Evolutionary conservation across 2,888 invertebrate species (phyloP).

Genomic region (Metellina segmentata): DNA sequence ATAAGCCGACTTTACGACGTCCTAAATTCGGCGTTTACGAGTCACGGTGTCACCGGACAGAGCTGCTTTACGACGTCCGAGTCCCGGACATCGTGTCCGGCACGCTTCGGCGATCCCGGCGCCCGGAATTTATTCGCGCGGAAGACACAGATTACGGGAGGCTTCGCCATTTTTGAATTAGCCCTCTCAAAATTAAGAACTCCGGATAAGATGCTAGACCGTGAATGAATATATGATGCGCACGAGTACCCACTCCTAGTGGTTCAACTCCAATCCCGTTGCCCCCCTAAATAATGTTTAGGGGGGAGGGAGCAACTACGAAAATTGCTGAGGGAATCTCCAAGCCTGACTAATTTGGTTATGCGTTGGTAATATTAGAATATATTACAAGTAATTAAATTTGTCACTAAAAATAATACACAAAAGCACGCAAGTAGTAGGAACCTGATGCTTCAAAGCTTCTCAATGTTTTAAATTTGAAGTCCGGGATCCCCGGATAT

Average conservation of each 20-base stretch:
- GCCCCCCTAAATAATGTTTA: too few relatives aligned
- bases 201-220: background rate
- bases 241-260: background rate
- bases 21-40: constrained; percentile 75
- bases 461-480: too few relatives aligned
- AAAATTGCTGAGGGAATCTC: too few relatives aligned
- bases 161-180: background rate
- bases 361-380: too few relatives aligned
- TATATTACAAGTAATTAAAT: too few relatives aligned
- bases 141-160: background rate
- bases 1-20: constrained; percentile 72
- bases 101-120: background rate
- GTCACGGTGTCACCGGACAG: constrained; percentile 66
- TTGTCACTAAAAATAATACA: too few relatives aligned
- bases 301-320: too few relatives aligned
- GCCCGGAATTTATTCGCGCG: background rate
- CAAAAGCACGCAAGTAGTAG: too few relatives aligned
- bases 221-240: background rate
- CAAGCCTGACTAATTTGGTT: too few relatives aligned
- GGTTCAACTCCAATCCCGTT: background rate
- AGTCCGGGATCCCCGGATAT: too few relatives aligned
- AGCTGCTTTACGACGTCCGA: constrained; percentile 63
- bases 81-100: constrained; percentile 10
- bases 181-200: background rate
- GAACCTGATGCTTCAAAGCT: too few relatives aligned